Conservation (phyloP, 2,113 vertebrate species). For the Capricornis sumatraensis region DNA sequence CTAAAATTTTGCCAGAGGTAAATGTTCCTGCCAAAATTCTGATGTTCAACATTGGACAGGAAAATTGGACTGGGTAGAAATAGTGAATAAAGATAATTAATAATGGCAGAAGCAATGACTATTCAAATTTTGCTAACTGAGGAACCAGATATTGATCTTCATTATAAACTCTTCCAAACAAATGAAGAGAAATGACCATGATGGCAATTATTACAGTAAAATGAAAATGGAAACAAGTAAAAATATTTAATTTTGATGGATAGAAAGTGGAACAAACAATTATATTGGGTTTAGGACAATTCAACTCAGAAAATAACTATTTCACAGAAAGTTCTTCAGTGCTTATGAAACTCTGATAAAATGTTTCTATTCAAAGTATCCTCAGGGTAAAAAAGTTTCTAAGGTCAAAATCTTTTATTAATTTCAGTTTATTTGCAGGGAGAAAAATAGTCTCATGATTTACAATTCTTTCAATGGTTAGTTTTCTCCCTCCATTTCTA, state of each 20-base stretch:
- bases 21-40: neutral
- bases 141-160: neutral
- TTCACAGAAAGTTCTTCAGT: neutral
- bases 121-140: fast-evolving
- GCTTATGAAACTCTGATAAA: neutral
- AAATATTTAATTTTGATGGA: neutral
- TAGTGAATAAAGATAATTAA: neutral
- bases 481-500: neutral
- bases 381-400: neutral
- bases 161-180: neutral
- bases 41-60: neutral
- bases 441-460: neutral
- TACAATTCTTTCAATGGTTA: neutral
- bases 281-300: neutral
- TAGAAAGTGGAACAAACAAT: neutral
- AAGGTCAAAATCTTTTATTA: neutral
- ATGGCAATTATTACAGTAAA: neutral
- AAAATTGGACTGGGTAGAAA: neutral
- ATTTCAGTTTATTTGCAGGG: neutral
- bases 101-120: neutral
- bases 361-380: neutral
- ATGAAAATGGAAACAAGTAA: neutral
- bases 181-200: neutral
- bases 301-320: neutral
- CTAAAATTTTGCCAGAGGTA: neutral